Conservation (phyloP, 2,797 vertebrate species). For the Denticeps clupeoides region DNA sequence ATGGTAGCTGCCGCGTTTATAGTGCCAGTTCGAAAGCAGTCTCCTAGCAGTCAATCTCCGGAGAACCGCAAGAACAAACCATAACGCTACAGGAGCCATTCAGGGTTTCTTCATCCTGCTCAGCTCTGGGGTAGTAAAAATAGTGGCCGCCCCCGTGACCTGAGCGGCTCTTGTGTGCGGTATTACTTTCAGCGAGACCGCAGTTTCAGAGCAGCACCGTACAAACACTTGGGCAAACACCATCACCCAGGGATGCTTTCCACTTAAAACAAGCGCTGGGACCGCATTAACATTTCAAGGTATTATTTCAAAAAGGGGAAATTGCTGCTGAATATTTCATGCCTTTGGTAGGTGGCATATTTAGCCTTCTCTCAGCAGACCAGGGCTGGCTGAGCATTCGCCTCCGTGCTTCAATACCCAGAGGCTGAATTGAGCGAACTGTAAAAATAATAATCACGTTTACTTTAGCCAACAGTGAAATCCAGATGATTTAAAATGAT, state of each 20-base stretch:
- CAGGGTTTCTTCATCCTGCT: constrained; percentile 1
- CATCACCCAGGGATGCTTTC: constrained; percentile 38
- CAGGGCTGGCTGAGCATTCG: not conserved
- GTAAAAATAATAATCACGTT: too few relatives aligned
- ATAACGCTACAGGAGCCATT: too few relatives aligned
- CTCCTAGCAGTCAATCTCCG: too few relatives aligned
- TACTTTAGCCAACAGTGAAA: too few relatives aligned
- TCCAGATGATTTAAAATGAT: too few relatives aligned
- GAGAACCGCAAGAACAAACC: too few relatives aligned
- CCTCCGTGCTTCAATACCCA: not conserved
- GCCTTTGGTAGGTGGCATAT: constrained; percentile 17
- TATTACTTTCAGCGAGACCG: constrained; percentile 34
- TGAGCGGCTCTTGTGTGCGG: constrained; percentile 26
- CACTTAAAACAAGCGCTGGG: constrained; percentile 45
- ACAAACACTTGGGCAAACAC: constrained; percentile 30
- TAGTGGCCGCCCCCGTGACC: constrained; percentile 19
- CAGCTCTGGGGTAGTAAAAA: constrained; percentile 21
- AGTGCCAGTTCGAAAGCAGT: too few relatives aligned
- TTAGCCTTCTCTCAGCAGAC: constrained; percentile 19
- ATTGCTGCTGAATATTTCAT: constrained; percentile 57
- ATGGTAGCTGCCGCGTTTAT: too few relatives aligned
- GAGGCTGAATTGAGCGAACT: not conserved
- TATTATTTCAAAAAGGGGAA: constrained; percentile 49
- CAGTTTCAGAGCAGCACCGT: constrained; percentile 27
- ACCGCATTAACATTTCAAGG: constrained; percentile 53